These are phyloP conservation scores for Dallia pectoralis DNA, from an alignment of 2,797 vertebrate genomes.

Conservation along the genomic window DNA sequence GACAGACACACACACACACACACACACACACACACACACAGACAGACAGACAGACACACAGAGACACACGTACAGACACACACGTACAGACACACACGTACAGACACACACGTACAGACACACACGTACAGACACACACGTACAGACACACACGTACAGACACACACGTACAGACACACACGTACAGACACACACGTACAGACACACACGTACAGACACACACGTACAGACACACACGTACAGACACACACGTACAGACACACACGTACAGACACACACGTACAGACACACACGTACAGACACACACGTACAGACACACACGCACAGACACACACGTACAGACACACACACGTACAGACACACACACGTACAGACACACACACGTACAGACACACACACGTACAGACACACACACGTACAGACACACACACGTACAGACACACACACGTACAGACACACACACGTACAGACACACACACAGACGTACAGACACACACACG, in stretches of 20 bases:
- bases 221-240: constrained; percentile 35
- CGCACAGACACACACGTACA: constrained; percentile 18
- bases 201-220: constrained; percentile 17
- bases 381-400: constrained; percentile 19
- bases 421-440: constrained; percentile 31
- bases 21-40: constrained; percentile 29
- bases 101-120: constrained; percentile 31
- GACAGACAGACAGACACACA: constrained; percentile 26
- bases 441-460: constrained; percentile 14
- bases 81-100: constrained; percentile 26
- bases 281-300: constrained; percentile 31
- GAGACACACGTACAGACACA: constrained; percentile 18
- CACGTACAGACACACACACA: constrained; percentile 14
- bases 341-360: constrained; percentile 34
- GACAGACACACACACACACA: constrained; percentile 15
- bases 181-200: constrained; percentile 12
- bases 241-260: constrained; percentile 20
- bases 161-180: constrained; percentile 36
- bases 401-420: constrained; percentile 31
- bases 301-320: constrained; percentile 21
- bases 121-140: constrained; percentile 13
- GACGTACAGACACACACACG: constrained; percentile 38
- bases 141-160: constrained; percentile 15
- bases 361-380: constrained; percentile 26
- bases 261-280: constrained; percentile 18